Base-by-base conservation (phyloP, 2,888 invertebrate species). In the Hirtodrosophila trivittata region DNA sequence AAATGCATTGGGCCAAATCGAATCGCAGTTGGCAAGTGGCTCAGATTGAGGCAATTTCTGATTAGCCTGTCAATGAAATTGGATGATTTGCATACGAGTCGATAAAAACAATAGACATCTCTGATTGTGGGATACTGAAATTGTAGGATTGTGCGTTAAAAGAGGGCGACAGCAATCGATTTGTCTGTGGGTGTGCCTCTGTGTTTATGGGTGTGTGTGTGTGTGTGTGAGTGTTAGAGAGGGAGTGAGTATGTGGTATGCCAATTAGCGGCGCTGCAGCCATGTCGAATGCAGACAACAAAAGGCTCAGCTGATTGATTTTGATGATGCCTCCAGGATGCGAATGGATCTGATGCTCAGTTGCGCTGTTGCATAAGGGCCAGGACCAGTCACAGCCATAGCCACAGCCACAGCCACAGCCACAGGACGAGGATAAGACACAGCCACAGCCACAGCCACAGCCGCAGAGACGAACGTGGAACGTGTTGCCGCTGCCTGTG, bases 261-360 rank as follows among this genome's bases (percentile, higher is more conserved):
- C 71, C 78, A 80, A 80, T 80, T 80, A 86, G 86, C 70, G 33
- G 66, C 69, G 60, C 72, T 84, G 81, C 77, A 47, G 56, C 54
- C 86, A 56, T 62, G 42, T 49, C 68, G 60, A 85, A 78, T 82
- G 41, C 51, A 39, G 52, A 45, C 28, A 65, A 76, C 75, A 77
- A 81, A 55, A 37, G 42, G 46, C 50, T 38, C 66, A 54, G 63
- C 77, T 84, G 77, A 78, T 85, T 82, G 80, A 85, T 82, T 75
- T 68, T 62, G 52, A 62, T 75, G 66, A 39, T 57, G 69, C 67
- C 43, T 21, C 66, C 49, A 38, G 33, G 39, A 21, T 21, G 14
- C 14, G 35, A 10, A 35, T 35, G n/a, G 25, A 13, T 13, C 14
- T 25, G 16, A 14, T 32, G 14, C 18, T 14, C 4, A 13, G n/a